These are phyloP conservation scores for Papilio elwesi DNA, from an alignment of 2,888 invertebrate species.

Conservation along the genomic window DNA sequence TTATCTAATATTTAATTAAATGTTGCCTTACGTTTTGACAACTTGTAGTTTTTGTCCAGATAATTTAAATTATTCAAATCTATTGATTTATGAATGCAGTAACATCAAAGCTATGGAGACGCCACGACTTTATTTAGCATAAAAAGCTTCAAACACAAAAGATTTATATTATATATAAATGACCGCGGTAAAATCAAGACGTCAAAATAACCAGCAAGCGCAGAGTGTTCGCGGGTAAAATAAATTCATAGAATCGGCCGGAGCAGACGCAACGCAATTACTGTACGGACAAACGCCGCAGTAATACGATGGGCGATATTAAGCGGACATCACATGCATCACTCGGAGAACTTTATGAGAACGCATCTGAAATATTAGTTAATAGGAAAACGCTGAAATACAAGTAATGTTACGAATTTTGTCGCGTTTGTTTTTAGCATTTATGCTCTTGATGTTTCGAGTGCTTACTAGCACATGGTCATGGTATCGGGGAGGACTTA, in stretches of 20 bases:
- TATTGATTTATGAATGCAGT: neutral
- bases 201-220: slow-evolving; percentile 54
- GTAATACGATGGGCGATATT: slow-evolving; percentile 27
- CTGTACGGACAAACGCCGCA: slow-evolving; percentile 50
- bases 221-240: slow-evolving; percentile 59
- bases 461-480: neutral
- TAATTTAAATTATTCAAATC: too few species aligned
- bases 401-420: too few species aligned
- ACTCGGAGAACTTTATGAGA: neutral
- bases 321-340: slow-evolving; percentile 29
- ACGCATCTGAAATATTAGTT: too few species aligned
- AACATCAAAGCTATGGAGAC: neutral
- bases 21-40: too few species aligned
- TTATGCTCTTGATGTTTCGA: neutral
- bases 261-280: slow-evolving; percentile 57
- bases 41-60: too few species aligned
- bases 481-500: neutral
- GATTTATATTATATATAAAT: slow-evolving; percentile 33
- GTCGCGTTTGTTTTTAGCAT: too few species aligned
- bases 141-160: slow-evolving; percentile 46
- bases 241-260: slow-evolving; percentile 62
- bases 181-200: slow-evolving; percentile 56
- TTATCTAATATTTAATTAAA: too few species aligned
- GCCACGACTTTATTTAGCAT: neutral
- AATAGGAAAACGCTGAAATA: neutral